Evolutionary conservation across 1,140 invertebrate species (phyloP), one percentile per base, ranked within the genome.

Genomic region (Holcopasites calliopsidis): DNA sequence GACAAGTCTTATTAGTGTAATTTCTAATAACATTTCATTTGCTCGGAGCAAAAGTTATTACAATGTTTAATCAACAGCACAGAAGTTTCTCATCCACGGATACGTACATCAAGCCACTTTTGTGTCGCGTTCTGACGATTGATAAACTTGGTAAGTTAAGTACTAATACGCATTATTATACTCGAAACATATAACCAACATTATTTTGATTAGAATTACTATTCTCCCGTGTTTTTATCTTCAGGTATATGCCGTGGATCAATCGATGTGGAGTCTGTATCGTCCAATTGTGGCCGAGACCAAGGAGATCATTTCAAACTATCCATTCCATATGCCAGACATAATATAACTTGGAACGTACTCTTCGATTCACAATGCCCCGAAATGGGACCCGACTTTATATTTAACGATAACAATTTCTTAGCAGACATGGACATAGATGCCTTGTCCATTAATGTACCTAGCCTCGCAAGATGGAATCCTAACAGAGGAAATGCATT

Each of bases 401-500:
- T 88, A 80, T 94, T 94, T 85, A 92, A 93, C 68, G 93, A 94
- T 86, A 92, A 93, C 7, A 90, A 80, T 64, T 94, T 94, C 80
- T 82, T 94, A n/a, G 87, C 82, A 35, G 91, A 93, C 86, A 88
- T 92, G 16, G 90, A 93, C 76, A 85, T 91, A 47, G 86, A 92
- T 40, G 88, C 87, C 60, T 85, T 94, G 18, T 87, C 88, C 55
- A 82, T 86, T 66, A 79, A 90, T 78, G 77, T 94, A 38, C 93
- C 93, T n/a, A 94, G 93, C 87, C 88, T 94, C 40, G 88, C 89
- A 13, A 89, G 92, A 58, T 94, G 94, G 94, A 88, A 94, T 89
- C 83, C 88, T 62, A 90, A 87, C 66, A 87, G 94, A 85, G 87
- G 89, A 3, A 90, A 92, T 78, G 89, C 92, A 38, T 85, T 94